Evolutionary conservation across 2,888 invertebrate genomes (phyloP).

Genomic region (Vandiemenella viatica): DNA sequence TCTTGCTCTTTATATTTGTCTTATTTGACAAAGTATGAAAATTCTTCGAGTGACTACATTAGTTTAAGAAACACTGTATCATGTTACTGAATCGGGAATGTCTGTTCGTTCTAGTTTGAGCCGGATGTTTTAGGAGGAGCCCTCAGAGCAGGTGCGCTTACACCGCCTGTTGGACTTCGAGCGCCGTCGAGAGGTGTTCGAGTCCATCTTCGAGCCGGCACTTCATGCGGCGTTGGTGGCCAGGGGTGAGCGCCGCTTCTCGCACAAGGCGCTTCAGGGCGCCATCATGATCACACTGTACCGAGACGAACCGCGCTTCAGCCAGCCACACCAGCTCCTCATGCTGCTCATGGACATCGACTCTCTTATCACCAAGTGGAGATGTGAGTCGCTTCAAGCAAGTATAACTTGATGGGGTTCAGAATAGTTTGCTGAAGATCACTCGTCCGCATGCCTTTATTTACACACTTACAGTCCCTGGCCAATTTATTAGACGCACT

Average conservation of each 20-base stretch:
- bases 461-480: too few species aligned
- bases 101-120: too few species aligned
- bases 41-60: too few species aligned
- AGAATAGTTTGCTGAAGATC: too few species aligned
- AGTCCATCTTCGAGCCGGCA: conserved; percentile 72
- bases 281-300: conserved; percentile 97
- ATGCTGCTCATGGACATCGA: conserved; percentile 95
- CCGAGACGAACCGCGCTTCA: conserved; percentile 91
- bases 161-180: conserved; percentile 58
- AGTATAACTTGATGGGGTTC: too few species aligned
- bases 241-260: conserved; percentile 77
- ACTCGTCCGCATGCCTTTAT: too few species aligned
- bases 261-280: conserved; percentile 84
- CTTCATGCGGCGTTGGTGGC: conserved; percentile 71
- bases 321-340: conserved; percentile 91
- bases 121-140: too few species aligned
- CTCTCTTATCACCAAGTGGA: conserved; percentile 95
- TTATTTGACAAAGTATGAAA: too few species aligned
- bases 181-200: conserved; percentile 69
- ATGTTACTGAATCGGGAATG: too few species aligned
- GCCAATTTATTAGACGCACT: too few species aligned
- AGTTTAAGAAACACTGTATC: too few species aligned
- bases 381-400: conserved; percentile 70
- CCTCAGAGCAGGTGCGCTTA: conserved; percentile 43
- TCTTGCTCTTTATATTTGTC: too few species aligned